These are phyloP conservation scores for Coregonus clupeaformis DNA, from an alignment of 2,113 vertebrate genomes.

Conservation along the genomic window DNA sequence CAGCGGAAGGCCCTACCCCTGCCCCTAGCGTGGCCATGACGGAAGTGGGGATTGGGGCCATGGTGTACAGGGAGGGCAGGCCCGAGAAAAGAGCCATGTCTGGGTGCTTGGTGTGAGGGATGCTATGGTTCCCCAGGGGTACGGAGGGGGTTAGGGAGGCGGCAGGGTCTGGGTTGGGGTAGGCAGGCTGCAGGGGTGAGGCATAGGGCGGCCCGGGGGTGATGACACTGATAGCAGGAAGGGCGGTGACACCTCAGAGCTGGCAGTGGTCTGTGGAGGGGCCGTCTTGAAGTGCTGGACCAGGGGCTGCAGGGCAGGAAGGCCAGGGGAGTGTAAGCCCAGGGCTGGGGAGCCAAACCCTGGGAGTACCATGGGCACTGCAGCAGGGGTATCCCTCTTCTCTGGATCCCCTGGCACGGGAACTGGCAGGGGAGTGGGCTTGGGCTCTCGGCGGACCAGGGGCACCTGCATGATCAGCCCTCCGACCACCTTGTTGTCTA, in stretches of 20 bases:
- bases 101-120: slow-evolving; percentile 74
- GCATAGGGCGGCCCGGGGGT: slow-evolving; percentile 72
- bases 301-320: slow-evolving; percentile 77
- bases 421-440: slow-evolving; percentile 62
- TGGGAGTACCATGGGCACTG: slow-evolving; percentile 43
- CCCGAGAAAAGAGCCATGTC: slow-evolving; percentile 78
- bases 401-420: slow-evolving; percentile 66
- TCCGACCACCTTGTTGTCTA: slow-evolving; percentile 73
- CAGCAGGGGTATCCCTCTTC: slow-evolving; percentile 73
- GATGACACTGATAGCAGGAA: slow-evolving; percentile 66
- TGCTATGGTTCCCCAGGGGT: slow-evolving; percentile 81
- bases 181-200: slow-evolving; percentile 43
- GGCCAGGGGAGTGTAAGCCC: slow-evolving; percentile 63
- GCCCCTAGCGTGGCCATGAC: slow-evolving; percentile 72
- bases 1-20: slow-evolving; percentile 58
- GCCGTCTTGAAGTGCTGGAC: slow-evolving; percentile 84
- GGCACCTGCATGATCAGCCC: slow-evolving; percentile 74
- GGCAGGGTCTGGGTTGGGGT: slow-evolving; percentile 72
- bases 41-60: slow-evolving; percentile 70
- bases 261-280: not conserved
- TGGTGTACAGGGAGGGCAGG: slow-evolving; percentile 70
- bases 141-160: slow-evolving; percentile 62
- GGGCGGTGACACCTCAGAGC: slow-evolving; percentile 69
- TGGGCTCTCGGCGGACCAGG: slow-evolving; percentile 38
- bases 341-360: slow-evolving; percentile 74